A percentile compares a stretch with the other conserved stretches of the same genome.
Conservation (phyloP, 2,888 invertebrate genomes). For the Ectemnius continuus region DNA sequence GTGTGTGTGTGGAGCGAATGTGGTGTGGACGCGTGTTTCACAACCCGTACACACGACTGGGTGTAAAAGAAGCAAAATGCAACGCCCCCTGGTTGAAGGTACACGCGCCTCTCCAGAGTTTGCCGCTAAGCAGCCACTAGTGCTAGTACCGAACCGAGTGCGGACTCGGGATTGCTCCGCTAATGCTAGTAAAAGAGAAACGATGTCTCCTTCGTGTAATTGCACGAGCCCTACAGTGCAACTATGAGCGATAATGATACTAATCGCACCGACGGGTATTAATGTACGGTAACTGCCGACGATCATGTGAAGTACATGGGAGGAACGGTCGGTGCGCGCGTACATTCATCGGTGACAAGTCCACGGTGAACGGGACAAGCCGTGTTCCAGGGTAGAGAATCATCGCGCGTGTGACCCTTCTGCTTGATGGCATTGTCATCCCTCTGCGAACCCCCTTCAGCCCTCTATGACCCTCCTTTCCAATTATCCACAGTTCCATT, state of each 20-base stretch:
- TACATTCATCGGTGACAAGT: slow-evolving; percentile 29
- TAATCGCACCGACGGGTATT: slow-evolving; percentile 6
- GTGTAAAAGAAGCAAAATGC: slow-evolving; percentile 3
- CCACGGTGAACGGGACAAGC: slow-evolving; percentile 31
- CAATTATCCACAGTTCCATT: slow-evolving; percentile 75
- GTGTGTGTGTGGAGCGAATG: background rate
- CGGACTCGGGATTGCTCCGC: background rate
- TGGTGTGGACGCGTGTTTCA: background rate
- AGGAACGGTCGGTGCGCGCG: background rate
- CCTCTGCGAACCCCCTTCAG: slow-evolving; percentile 39
- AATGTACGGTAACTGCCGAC: slow-evolving; percentile 11
- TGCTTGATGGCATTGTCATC: slow-evolving; percentile 67
- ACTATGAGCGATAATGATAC: slow-evolving; percentile 4
- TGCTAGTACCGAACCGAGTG: too few species aligned
- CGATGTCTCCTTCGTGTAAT: slow-evolving; percentile 6
- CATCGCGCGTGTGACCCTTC: slow-evolving; percentile 55
- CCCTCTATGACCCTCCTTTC: slow-evolving; percentile 47
- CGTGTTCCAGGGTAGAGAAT: slow-evolving; percentile 42
- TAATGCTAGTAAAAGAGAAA: slow-evolving; percentile 1
- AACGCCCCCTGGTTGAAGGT: background rate
- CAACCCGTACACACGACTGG: too few species aligned
- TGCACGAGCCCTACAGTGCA: background rate
- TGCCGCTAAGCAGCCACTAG: too few species aligned
- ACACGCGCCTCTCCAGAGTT: too few species aligned
- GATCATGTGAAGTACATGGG: slow-evolving; percentile 14